Base-by-base conservation (phyloP, 2,113 vertebrate genomes). In the Polypterus senegalus region DNA sequence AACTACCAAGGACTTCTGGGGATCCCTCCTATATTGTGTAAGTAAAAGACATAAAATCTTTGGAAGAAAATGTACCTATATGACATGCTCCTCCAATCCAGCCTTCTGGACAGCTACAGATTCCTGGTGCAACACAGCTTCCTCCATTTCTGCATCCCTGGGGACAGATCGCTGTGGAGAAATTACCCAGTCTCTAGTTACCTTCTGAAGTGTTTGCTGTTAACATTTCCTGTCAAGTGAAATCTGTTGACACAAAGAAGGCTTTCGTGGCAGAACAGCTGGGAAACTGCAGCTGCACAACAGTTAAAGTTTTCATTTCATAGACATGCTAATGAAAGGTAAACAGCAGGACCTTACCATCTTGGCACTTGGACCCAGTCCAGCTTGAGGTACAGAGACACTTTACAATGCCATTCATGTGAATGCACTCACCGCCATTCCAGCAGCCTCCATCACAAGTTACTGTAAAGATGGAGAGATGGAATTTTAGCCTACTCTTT, bases 61-160 rank as follows among this genome's bases (percentile, higher is more conserved):
- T 27, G 27, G 27, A 9, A 27, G 27, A 27, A 27, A 27, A 7
- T 72, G 73, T 74, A 92, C 89, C 88, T n/a, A 78, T 83, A 65
- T 92, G 88, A 69, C 89, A 91, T 48, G 87, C 86, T 5, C 86
- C 88, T 7, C 89, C 88, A 1, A 91, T 67, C 88, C 89, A 92
- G 64, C 89, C 89, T 51, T 86, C 84, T 3, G 69, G 78, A 78
- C 91, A 92, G 85, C 85, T 91, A 75, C 90, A 91, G 82, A 91
- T 88, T 79, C 89, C 91, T 65, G 88, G 90, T 67, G 86, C 86
- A 74, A 91, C 77, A 61, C 86, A 91, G 70, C 77, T 65, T 5
- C 89, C 88, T 9, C 86, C 88, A 62, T 90, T 91, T 49, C 68
- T 75, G 51, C 89, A 92, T 67, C 89, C 88, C 65, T 92, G 89